Conservation (phyloP, 2,113 vertebrate genomes). For the Ariopsis seemanni region DNA sequence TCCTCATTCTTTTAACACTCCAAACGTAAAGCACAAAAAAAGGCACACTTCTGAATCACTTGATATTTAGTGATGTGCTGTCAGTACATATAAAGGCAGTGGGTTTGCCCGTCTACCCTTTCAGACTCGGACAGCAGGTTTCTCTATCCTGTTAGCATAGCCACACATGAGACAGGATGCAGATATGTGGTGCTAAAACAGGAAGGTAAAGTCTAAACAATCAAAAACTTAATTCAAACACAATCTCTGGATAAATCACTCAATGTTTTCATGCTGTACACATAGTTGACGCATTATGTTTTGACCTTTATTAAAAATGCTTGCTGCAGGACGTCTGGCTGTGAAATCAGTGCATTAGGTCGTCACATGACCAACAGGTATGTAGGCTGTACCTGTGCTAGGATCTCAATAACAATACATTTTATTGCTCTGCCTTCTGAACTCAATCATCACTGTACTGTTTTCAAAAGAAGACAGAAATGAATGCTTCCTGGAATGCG, state of each 20-base stretch:
- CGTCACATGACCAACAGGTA: not conserved
- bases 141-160: slow-evolving; percentile 88
- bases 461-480: not conserved
- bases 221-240: not conserved
- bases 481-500: not conserved
- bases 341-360: not conserved
- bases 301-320: not conserved
- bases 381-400: not conserved
- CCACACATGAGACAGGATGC: slow-evolving; percentile 70
- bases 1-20: not conserved
- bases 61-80: slow-evolving; percentile 56
- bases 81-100: slow-evolving; percentile 79
- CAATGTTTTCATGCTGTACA: not conserved
- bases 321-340: not conserved
- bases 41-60: not conserved
- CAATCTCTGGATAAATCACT: not conserved
- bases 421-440: not conserved
- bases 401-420: not conserved
- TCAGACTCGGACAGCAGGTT: slow-evolving; percentile 79
- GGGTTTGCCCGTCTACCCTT: slow-evolving; percentile 68
- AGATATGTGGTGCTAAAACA: slow-evolving; percentile 84
- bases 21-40: not conserved
- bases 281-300: not conserved
- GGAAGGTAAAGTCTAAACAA: slow-evolving; percentile 62
- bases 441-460: not conserved